These are phyloP conservation scores for Campylorhamphus procurvoides DNA, from an alignment of 2,113 vertebrate genomes.

Conservation along the genomic window DNA sequence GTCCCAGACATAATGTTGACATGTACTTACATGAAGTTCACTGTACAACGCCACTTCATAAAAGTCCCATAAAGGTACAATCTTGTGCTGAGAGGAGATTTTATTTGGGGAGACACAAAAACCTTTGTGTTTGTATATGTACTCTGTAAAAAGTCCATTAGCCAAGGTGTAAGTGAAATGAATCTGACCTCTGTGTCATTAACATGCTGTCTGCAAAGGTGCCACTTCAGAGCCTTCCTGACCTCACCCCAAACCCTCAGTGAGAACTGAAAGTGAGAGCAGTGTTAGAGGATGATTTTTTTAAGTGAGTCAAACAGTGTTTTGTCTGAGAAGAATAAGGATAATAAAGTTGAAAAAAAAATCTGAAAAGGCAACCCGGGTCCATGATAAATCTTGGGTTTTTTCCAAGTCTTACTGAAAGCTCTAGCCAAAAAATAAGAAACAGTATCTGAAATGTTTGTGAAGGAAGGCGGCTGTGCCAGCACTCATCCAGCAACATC, in stretches of 20 bases:
- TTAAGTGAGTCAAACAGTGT: constrained; percentile 50
- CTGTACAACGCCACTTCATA: constrained; percentile 40
- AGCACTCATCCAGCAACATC: constrained; percentile 68
- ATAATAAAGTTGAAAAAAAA: constrained; percentile 25
- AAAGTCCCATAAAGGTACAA: constrained; percentile 35
- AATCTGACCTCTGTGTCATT: constrained; percentile 60
- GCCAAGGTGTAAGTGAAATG: constrained; percentile 69
- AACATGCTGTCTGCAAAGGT: constrained; percentile 62
- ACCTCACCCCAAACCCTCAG: constrained; percentile 59
- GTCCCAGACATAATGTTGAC: neutral
- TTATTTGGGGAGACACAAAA: constrained; percentile 53
- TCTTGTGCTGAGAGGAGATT: neutral
- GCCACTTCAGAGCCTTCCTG: constrained; percentile 46
- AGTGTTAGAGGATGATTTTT: neutral
- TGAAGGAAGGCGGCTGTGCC: constrained; percentile 60
- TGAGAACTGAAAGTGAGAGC: constrained; percentile 47
- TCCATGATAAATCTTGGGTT: constrained; percentile 72
- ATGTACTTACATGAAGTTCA: neutral
- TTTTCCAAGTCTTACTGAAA: constrained; percentile 70
- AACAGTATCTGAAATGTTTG: constrained; percentile 80
- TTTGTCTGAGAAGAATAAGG: constrained; percentile 67
- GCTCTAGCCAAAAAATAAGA: constrained; percentile 71
- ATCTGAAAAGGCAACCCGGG: neutral
- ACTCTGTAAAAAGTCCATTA: constrained; percentile 76
- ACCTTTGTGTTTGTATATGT: neutral